Conservation (phyloP, 53 echinoderm and acorn worm genomes). For the Hippasteria phrygiana region DNA sequence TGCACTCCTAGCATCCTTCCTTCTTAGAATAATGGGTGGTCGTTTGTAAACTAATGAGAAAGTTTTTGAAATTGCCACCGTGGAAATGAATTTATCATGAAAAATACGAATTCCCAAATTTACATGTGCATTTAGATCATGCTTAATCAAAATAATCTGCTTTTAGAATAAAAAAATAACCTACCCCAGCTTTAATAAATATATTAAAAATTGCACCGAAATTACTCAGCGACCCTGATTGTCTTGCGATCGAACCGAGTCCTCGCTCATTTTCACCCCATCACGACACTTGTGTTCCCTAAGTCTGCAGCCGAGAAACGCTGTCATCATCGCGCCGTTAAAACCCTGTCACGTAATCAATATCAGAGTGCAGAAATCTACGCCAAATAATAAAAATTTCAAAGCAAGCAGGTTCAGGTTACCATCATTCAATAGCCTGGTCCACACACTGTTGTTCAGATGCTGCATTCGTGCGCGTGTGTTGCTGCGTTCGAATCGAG, state of each 20-base stretch:
- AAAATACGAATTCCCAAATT: no score
- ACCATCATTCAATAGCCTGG: not conserved
- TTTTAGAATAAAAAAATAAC: no score
- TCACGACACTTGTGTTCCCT: not conserved
- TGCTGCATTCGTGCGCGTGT: not conserved
- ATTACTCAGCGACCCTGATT: not conserved
- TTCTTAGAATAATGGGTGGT: no score
- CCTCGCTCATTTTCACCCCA: not conserved
- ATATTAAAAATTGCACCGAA: not conserved
- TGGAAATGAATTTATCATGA: no score
- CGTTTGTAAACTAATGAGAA: no score
- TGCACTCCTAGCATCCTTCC: no score
- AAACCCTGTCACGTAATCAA: not conserved
- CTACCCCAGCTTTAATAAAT: no score
- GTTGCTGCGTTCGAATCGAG: not conserved
- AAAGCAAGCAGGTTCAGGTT: not conserved
- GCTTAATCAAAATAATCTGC: no score
- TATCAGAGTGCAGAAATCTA: not conserved
- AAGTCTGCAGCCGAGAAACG: slow-evolving; percentile 3
- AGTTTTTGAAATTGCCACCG: no score
- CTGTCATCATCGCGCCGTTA: not conserved
- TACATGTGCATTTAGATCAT: no score
- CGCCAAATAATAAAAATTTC: not conserved
- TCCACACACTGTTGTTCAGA: not conserved
- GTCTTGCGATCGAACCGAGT: not conserved